A percentile compares a stretch with the other conserved stretches of the same genome.
These are phyloP conservation scores for Acanthisitta chloris DNA, from an alignment of 2,113 vertebrate genomes.

Conservation along the genomic window DNA sequence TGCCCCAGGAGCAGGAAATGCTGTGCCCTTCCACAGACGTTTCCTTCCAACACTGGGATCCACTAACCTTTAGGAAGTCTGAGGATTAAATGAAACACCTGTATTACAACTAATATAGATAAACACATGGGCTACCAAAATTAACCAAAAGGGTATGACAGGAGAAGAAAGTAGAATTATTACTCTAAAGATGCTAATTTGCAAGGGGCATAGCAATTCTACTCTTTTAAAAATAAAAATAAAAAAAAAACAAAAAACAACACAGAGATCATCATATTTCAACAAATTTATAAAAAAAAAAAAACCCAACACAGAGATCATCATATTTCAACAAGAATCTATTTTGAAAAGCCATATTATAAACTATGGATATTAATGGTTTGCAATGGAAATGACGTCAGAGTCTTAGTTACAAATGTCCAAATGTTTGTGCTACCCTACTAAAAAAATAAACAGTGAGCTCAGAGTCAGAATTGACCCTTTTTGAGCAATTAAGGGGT, in stretches of 20 bases:
- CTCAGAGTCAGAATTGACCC: conserved; percentile 9
- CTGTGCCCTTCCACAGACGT: conserved; percentile 32
- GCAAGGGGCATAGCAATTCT: background rate
- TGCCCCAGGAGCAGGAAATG: conserved; percentile 39
- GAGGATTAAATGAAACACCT: background rate
- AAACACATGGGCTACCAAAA: background rate
- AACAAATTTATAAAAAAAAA: background rate
- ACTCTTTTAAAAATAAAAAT: no score
- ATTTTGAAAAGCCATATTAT: background rate
- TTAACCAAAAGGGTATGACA: background rate
- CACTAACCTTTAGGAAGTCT: background rate
- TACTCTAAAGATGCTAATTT: background rate
- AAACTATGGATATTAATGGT: conserved; percentile 29
- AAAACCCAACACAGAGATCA: background rate
- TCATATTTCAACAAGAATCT: background rate
- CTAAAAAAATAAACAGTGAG: conserved; percentile 12
- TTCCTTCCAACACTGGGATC: conserved; percentile 29
- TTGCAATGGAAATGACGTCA: conserved; percentile 24
- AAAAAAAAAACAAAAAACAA: background rate
- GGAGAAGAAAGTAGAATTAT: background rate
- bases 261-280: background rate
- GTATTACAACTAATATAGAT: background rate
- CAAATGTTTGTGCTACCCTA: conserved; percentile 29
- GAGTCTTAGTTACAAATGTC: conserved; percentile 17
- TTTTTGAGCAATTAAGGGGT: background rate